These are phyloP conservation scores for Hyposoter dolosus DNA, from an alignment of 2,888 invertebrate species.

Conservation along the genomic window DNA sequence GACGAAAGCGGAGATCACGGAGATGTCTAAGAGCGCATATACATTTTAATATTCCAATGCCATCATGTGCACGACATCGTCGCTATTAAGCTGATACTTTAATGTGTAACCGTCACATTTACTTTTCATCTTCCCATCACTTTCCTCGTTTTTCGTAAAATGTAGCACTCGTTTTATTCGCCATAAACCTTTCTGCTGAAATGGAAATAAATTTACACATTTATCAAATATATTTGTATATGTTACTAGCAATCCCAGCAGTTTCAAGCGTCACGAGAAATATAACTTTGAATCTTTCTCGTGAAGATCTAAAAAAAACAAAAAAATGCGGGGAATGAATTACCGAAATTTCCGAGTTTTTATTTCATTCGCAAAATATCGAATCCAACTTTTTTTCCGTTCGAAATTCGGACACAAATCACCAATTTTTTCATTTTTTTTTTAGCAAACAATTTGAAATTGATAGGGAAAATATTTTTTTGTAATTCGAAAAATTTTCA, in stretches of 20 bases:
- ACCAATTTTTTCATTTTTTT: too few relatives aligned
- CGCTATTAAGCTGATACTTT: neutral
- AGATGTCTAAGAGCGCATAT: neutral
- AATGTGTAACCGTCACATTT: neutral
- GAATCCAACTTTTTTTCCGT: too few relatives aligned
- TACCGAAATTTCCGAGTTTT: too few relatives aligned
- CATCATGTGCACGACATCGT: conserved; percentile 4
- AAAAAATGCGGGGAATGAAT: too few relatives aligned
- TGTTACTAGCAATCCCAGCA: too few relatives aligned
- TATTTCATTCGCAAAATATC: too few relatives aligned
- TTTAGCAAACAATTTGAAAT: too few relatives aligned
- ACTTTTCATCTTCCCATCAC: neutral
- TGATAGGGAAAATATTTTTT: neutral
- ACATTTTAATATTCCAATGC: neutral
- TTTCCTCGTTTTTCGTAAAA: neutral
- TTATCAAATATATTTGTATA: neutral
- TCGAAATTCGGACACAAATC: too few relatives aligned
- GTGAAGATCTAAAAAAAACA: too few relatives aligned
- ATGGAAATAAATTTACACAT: neutral
- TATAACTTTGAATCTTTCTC: too few relatives aligned
- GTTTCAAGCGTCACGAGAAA: too few relatives aligned
- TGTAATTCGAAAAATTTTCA: neutral
- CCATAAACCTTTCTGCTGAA: neutral
- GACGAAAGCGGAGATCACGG: conserved; percentile 30
- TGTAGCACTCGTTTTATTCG: neutral